These are phyloP conservation scores for Meloidogyne floridensis DNA, from an alignment of 1,140 invertebrate species.

Conservation along the genomic window DNA sequence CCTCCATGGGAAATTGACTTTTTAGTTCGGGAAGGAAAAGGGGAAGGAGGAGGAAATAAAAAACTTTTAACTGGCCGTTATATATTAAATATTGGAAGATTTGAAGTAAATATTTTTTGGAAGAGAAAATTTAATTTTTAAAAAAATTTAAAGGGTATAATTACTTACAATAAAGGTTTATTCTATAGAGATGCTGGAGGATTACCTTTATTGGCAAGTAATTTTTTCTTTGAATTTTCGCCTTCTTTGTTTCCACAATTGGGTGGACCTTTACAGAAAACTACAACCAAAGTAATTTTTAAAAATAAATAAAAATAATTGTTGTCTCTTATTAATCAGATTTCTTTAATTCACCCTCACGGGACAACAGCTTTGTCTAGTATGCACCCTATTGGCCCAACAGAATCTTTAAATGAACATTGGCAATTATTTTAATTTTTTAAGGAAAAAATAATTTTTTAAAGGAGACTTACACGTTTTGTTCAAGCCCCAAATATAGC, in stretches of 20 bases:
- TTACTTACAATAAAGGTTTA: conserved; percentile 49
- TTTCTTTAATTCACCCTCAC: conserved; percentile 45
- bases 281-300: conserved; percentile 31
- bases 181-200: conserved; percentile 46
- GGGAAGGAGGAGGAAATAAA: conserved; percentile 10
- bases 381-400: conserved; percentile 37
- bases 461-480: conserved; percentile 35
- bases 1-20: conserved; percentile 39
- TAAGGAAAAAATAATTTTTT: not conserved
- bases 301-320: not conserved
- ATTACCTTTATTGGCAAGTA: conserved; percentile 30
- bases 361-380: conserved; percentile 48
- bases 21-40: conserved; percentile 24
- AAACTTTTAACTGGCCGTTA: conserved; percentile 38
- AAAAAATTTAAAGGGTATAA: conserved; percentile 35
- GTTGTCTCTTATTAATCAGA: not conserved
- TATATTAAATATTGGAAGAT: conserved; percentile 41
- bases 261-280: conserved; percentile 38
- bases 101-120: conserved; percentile 17
- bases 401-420: conserved; percentile 42
- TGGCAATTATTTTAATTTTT: conserved; percentile 39
- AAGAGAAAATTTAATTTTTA: not conserved
- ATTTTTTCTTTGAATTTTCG: conserved; percentile 36
- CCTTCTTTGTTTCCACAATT: conserved; percentile 35
- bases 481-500: conserved; percentile 46